Evolutionary conservation across 2,113 vertebrate genomes (phyloP).

Genomic region (Dendrocopos noguchii): DNA sequence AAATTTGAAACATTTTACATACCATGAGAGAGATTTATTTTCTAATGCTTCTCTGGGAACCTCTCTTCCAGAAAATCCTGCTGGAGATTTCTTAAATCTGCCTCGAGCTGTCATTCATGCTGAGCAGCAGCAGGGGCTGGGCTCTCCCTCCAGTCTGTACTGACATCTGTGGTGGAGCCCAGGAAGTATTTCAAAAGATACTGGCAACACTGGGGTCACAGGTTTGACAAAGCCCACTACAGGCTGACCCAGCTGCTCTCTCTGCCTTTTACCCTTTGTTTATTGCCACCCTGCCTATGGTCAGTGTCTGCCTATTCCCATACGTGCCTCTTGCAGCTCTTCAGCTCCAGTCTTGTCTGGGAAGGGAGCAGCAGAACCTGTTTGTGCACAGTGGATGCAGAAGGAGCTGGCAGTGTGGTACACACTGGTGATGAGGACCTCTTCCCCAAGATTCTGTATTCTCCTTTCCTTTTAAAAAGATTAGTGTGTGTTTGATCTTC

Average conservation of each 20-base stretch:
- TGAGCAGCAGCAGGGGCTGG: not conserved
- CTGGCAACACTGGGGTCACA: not conserved
- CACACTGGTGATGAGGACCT: not conserved
- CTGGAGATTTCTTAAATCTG: not conserved
- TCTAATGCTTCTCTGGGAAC: not conserved
- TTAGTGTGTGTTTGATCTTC: constrained; percentile 57
- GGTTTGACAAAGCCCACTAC: not conserved
- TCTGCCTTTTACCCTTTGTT: not conserved
- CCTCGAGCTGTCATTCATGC: not conserved
- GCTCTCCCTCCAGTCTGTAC: not conserved
- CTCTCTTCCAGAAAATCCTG: not conserved
- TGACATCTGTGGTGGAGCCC: not conserved
- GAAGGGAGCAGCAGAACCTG: not conserved
- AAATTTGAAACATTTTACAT: not conserved
- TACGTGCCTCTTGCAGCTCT: not conserved
- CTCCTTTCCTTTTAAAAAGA: constrained; percentile 32
- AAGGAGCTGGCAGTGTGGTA: not conserved
- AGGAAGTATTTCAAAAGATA: rapidly evolving
- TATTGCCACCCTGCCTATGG: not conserved
- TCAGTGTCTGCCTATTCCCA: not conserved
- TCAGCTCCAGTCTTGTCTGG: not conserved
- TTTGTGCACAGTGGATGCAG: not conserved
- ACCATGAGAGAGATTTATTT: not conserved
- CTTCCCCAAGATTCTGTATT: not conserved
- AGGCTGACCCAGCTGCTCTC: not conserved